Base-by-base conservation (phyloP, 2,888 invertebrate genomes). In the Macrosoma leucophasiata region DNA sequence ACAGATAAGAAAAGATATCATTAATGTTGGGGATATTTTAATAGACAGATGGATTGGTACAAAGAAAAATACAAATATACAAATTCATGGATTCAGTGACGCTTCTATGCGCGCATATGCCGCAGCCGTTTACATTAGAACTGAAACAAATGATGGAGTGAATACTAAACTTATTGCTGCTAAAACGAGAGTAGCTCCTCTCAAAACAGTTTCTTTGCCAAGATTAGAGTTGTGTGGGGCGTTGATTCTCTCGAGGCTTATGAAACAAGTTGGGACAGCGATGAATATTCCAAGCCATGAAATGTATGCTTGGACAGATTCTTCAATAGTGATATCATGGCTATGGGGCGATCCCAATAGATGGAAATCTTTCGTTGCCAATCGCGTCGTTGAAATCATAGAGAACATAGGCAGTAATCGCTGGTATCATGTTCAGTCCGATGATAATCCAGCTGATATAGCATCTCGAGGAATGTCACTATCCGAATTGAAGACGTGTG, bases 181-280 rank as follows among this genome's bases (percentile, higher is more conserved):
- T n/a, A 47, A 33, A 41, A 51, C 53, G 4, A 41, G 36, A 26
- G 50, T 52, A 20, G 54, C 54, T n/a, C 52, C 55, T n/a, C 23
- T 54, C 2, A 50, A 44, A 29, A 32, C 44, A 15, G 28, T 53
- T 7, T 48, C 55, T 9, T 19, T 50, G 9, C 52, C 52, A 5
- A 27, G 52, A 11, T 29, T 54, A 1, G 54, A 54, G 29, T 32
- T 52, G 1, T 39, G 46, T 29, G 53, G 49, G 8, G 51, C 49
- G 6, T 15, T 35, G 13, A 21, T 54, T 6, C 17, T 52, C 2
- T 24, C 52, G 4, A 48, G 39, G 21, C 23, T 54, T 8, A 27
- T 51, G 23, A 22, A 19, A 2, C 33, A 56, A 28, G 41, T 48
- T 1, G 20, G 28, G 4, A 25, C 49, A 39, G 44, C 45, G 4